Evolutionary conservation across 2,113 vertebrate species (phyloP).

Genomic region (Centropus bengalensis): DNA sequence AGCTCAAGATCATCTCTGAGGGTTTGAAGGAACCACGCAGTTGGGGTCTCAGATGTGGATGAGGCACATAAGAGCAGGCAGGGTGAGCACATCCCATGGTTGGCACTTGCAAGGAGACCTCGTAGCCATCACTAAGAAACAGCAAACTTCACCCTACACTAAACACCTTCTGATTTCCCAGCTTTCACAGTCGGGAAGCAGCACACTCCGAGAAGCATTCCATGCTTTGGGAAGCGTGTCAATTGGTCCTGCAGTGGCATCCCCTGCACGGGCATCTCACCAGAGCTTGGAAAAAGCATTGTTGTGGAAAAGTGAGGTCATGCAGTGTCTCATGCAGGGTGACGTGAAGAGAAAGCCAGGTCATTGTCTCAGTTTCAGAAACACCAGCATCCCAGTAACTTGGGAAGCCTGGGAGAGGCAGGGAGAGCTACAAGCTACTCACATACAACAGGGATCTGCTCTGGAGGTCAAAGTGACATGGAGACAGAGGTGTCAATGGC

Average conservation of each 20-base stretch:
- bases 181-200: background rate
- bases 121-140: background rate
- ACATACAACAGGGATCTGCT: constrained; percentile 85
- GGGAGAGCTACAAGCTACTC: constrained; percentile 78
- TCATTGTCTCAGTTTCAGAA: background rate
- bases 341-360: background rate
- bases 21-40: background rate
- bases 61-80: accelerated
- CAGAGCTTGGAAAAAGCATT: constrained; percentile 62
- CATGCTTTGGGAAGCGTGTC: background rate
- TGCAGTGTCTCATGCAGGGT: constrained; percentile 73
- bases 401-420: background rate
- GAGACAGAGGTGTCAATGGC: constrained; percentile 70
- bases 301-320: constrained; percentile 26
- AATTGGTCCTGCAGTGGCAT: background rate
- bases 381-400: background rate
- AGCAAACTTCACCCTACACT: accelerated
- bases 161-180: background rate
- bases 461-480: constrained; percentile 75
- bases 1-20: background rate
- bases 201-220: background rate
- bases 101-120: accelerated
- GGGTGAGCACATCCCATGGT: background rate
- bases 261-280: background rate
- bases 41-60: background rate